Evolutionary conservation across 2,888 invertebrate genomes (phyloP).

Genomic region (Theristus sp.): DNA sequence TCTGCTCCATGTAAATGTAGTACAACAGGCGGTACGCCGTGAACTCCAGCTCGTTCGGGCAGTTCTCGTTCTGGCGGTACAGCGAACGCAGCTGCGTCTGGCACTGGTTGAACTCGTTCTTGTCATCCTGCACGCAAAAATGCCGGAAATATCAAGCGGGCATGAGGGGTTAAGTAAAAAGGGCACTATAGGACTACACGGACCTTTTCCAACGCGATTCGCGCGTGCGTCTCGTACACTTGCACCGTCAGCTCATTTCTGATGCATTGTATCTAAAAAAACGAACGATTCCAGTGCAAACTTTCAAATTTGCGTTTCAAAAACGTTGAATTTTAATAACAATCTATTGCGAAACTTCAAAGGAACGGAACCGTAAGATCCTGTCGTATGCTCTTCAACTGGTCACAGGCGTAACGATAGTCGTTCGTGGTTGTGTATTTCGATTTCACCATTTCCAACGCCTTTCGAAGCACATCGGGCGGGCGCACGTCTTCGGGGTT

Average conservation of each 20-base stretch:
- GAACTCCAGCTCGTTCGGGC: conserved; percentile 63
- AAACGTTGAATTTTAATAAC: no score
- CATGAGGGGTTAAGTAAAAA: not conserved
- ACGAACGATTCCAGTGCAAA: no score
- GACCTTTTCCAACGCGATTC: conserved; percentile 77
- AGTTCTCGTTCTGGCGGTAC: conserved; percentile 39
- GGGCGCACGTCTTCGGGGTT: conserved; percentile 68
- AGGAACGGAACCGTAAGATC: conserved; percentile 66
- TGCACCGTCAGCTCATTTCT: conserved; percentile 82
- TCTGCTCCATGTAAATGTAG: conserved; percentile 91
- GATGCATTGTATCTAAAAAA: conserved; percentile 70
- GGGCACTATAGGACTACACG: not conserved
- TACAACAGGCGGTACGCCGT: conserved; percentile 87
- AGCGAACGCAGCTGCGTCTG: conserved; percentile 92
- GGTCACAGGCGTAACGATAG: conserved; percentile 92
- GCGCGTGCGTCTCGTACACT: conserved; percentile 95
- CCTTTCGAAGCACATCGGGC: conserved; percentile 57
- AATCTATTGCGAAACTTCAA: not conserved
- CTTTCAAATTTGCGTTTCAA: no score
- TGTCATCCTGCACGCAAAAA: conserved; percentile 48
- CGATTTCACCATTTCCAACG: conserved; percentile 70
- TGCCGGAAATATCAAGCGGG: not conserved
- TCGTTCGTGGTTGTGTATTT: conserved; percentile 72
- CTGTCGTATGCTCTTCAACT: conserved; percentile 91
- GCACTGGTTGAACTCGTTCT: conserved; percentile 98